Base-by-base conservation (phyloP, 2,888 invertebrate species). In the Acanthosepion lycidas region DNA sequence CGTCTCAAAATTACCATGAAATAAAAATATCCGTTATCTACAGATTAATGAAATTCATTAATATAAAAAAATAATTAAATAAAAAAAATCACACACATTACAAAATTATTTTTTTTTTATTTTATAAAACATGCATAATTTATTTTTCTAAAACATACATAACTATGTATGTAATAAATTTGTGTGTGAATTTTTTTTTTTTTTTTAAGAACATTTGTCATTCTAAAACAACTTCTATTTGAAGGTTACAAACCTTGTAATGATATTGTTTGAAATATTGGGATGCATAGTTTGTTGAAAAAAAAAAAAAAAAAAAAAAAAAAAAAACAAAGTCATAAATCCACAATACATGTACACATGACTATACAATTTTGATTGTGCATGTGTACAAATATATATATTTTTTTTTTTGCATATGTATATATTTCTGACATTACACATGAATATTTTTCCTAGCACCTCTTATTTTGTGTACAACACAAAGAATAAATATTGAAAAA, bases 361-460 rank as follows among this genome's bases (percentile, higher is more conserved):
- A n/a, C n/a, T n/a, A n/a, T 12, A n/a, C 15, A 78, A 78, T n/a
- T n/a, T 78, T n/a, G n/a, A 33, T 12, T 33, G n/a, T 33, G n/a
- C 12, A n/a, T 3, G n/a, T n/a, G 12, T 78, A 12, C 78, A 78
- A 8, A 78, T 9, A 12, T 15, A 78, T 9, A 64, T 23, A 64
- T 64, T 8, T 64, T 23, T 28, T 12, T 51, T 23, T n/a, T 33
- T 33, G 33, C 78, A n/a, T 15, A n/a, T 9, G n/a, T n/a, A 78
- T n/a, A 78, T n/a, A 78, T 78, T 78, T 78, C 78, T 78, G n/a
- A 78, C n/a, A 78, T 78, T 18, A 59, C 6, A 59, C 23, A 33
- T 78, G 28, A 78, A 78, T 28, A 78, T 78, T 78, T 78, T 78
- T 78, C 78, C 78, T 78, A 78, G 78, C 78, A 78, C 78, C 78